phyloP scores from a whole-genome alignment of 2,113 vertebrate genomes.

The Caretta caretta region DNA sequence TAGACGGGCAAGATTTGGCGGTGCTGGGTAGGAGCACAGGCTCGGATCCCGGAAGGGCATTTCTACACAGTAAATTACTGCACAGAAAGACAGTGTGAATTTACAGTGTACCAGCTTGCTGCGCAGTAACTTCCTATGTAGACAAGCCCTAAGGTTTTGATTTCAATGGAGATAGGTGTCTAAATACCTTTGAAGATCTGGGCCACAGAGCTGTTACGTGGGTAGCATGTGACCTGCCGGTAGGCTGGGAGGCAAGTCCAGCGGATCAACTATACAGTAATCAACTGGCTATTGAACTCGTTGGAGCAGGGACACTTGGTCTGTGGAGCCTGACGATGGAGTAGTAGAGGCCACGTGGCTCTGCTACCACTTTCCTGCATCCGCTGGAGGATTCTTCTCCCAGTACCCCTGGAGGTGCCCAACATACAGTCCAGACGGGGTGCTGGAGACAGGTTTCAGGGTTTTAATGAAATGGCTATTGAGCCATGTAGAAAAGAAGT shows the following conservation, averaged over 20 bases:
- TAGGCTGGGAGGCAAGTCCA: background rate
- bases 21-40: accelerated
- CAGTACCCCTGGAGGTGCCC: background rate
- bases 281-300: background rate
- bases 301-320: background rate
- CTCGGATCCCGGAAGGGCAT: background rate
- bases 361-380: background rate
- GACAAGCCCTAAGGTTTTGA: background rate
- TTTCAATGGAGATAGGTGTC: background rate
- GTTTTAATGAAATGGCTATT: background rate
- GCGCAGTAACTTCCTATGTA: background rate
- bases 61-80: background rate
- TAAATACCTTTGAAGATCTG: background rate
- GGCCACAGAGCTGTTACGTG: background rate
- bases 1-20: accelerated
- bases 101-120: background rate
- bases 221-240: background rate
- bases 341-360: background rate
- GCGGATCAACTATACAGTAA: background rate
- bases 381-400: background rate
- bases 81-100: background rate
- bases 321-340: background rate
- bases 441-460: background rate
- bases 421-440: background rate
- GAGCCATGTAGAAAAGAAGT: background rate